Evolutionary conservation across 2,888 invertebrate genomes (phyloP).

Genomic region (Scrobipalpa atriplicella): DNA sequence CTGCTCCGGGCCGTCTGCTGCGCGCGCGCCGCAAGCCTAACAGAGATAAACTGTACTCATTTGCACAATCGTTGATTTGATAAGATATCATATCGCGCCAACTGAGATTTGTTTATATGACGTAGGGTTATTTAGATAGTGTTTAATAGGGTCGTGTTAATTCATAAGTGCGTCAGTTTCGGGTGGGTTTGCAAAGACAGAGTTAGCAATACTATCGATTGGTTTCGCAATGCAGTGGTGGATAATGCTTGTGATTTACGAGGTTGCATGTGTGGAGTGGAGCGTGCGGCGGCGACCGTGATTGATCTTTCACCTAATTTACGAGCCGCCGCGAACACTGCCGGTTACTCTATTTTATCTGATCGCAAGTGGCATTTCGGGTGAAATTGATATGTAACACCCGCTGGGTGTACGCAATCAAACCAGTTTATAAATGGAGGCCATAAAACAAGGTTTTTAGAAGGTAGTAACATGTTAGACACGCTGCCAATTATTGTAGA

Average conservation of each 20-base stretch:
- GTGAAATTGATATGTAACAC: slow-evolving; percentile 17
- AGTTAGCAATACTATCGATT: slow-evolving; percentile 21
- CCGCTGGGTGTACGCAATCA: slow-evolving; percentile 10
- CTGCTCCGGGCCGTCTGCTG: slow-evolving; percentile 47
- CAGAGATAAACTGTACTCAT: slow-evolving; percentile 65
- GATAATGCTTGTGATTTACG: slow-evolving; percentile 30
- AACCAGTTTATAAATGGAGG: slow-evolving; percentile 18
- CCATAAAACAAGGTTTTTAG: slow-evolving; percentile 14
- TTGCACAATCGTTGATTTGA: slow-evolving; percentile 76
- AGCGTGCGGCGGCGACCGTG: slow-evolving; percentile 27
- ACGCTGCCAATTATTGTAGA: slow-evolving; percentile 12
- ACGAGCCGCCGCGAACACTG: slow-evolving; percentile 35
- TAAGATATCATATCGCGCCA: slow-evolving; percentile 69
- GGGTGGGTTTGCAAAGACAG: not conserved
- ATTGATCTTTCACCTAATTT: slow-evolving; percentile 51
- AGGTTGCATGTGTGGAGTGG: slow-evolving; percentile 27
- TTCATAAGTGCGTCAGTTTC: slow-evolving; percentile 9
- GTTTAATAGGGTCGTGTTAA: slow-evolving; percentile 22
- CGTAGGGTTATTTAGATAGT: slow-evolving; percentile 46
- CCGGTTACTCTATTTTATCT: slow-evolving; percentile 12
- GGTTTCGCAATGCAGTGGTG: slow-evolving; percentile 29
- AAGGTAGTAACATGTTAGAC: slow-evolving; percentile 5
- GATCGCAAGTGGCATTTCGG: slow-evolving; percentile 25
- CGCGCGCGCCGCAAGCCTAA: slow-evolving; percentile 48
- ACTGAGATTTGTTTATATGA: slow-evolving; percentile 75